phyloP scores from a whole-genome alignment of 2,113 vertebrate genomes.

The Salminus brasiliensis region DNA sequence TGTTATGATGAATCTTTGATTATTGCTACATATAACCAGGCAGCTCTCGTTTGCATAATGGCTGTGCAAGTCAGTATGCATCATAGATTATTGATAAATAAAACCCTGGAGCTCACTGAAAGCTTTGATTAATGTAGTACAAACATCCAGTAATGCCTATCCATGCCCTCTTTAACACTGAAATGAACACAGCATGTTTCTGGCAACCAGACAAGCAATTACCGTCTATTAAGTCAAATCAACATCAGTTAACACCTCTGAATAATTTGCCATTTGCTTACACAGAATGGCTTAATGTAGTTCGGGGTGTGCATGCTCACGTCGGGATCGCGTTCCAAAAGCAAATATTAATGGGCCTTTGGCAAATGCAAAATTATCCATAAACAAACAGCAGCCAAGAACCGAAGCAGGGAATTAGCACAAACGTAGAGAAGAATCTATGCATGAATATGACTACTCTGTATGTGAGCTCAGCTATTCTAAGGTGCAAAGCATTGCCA shows the following conservation, averaged over 20 bases:
- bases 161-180: not conserved
- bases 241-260: slow-evolving; percentile 29
- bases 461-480: not conserved
- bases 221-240: slow-evolving; percentile 35
- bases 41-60: not conserved
- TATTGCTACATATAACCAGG: no score
- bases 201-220: slow-evolving; percentile 33
- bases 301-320: not conserved
- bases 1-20: no score
- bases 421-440: slow-evolving; percentile 11
- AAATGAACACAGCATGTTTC: slow-evolving; percentile 3
- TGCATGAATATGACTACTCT: not conserved
- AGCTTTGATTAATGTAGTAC: not conserved
- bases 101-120: not conserved
- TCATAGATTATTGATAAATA: not conserved
- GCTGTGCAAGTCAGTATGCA: not conserved
- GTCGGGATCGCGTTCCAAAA: slow-evolving; percentile 21
- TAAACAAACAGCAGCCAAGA: not conserved
- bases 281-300: slow-evolving; percentile 10
- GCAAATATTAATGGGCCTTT: slow-evolving; percentile 36
- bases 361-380: slow-evolving; percentile 21
- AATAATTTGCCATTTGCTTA: slow-evolving; percentile 19
- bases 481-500: no score
- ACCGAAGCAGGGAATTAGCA: slow-evolving; percentile 31
- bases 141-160: not conserved